These are phyloP conservation scores for Ormyrus thymus DNA, from an alignment of 2,888 invertebrate species.

Conservation along the genomic window DNA sequence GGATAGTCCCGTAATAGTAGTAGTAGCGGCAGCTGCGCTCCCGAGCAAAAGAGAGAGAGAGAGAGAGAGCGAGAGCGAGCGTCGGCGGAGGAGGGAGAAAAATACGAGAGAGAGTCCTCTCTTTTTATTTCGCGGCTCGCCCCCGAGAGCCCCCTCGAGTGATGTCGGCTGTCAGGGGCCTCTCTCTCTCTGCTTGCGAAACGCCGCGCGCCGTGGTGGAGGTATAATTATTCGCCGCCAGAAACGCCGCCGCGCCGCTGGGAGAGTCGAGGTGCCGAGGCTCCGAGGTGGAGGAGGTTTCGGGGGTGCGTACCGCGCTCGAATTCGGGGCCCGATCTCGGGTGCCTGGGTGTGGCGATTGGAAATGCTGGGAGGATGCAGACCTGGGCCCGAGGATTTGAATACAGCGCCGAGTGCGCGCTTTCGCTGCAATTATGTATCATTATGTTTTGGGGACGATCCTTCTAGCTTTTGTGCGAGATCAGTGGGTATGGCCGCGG, in stretches of 20 bases:
- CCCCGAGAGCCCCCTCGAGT: conserved; percentile 46
- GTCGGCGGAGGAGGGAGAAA: conserved; percentile 29
- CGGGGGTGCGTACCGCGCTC: too few relatives aligned
- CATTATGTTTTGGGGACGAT: too few relatives aligned
- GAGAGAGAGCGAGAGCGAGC: conserved; percentile 50
- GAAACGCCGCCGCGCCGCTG: background rate
- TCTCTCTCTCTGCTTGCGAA: background rate
- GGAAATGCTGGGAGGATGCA: too few relatives aligned
- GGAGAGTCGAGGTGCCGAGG: background rate
- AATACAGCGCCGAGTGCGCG: too few relatives aligned
- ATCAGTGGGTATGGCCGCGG: too few relatives aligned
- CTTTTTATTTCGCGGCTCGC: conserved; percentile 11
- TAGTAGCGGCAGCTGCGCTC: background rate
- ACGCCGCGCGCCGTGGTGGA: conserved; percentile 1
- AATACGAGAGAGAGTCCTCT: conserved; percentile 20
- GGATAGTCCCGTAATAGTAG: conserved; percentile 48
- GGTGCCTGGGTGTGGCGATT: too few relatives aligned
- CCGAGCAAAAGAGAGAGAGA: background rate
- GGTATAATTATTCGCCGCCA: conserved; percentile 38
- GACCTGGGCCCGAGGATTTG: too few relatives aligned
- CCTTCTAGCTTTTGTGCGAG: too few relatives aligned
- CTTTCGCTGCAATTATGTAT: too few relatives aligned
- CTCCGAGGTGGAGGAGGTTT: background rate
- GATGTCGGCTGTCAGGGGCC: conserved; percentile 46
- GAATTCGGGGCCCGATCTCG: too few relatives aligned